Base-by-base conservation (phyloP, 2,113 vertebrate genomes). In the Ranitomeya variabilis region DNA sequence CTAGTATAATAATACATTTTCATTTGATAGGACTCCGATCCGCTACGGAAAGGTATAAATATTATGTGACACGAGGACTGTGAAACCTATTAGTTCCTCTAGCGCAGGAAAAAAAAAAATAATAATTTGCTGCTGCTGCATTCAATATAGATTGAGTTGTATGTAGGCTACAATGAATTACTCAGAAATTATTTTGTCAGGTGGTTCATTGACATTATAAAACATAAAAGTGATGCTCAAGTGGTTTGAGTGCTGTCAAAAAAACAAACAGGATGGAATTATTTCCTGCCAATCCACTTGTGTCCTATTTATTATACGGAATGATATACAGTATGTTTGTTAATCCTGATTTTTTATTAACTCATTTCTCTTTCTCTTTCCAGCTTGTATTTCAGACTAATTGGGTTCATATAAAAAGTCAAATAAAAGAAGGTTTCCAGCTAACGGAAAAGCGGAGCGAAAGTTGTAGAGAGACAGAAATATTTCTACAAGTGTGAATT, bases 61-160 rank as follows among this genome's bases (percentile, higher is more conserved):
- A 90, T 76, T 87, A 90, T 84, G 62, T 91, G 91, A 92, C 90
- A 93, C 90, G 89, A 90, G 90, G 85, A 82, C 88, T 90, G 90
- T 60, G 83, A 90, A 92, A 84, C 79, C 91, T 62, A 92, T 91
- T 91, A 90, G 89, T 92, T 90, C 87, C 76, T 89, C 45, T 77
- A 92, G 90, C 90, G 85, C 78, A 90, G 83, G 78, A 76, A 90
- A 91, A 87, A 66, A 66, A 88, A 83, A 60, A 69, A 90, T 78
- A 91, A 91, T 92, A 92, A 83, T 76, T 89, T 71, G 80, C 87
- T 82, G 87, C 90, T 90, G 90, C 81, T 85, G 87, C 81, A 84
- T 85, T 77, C 81, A 89, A 79, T 89, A 89, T 89, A 89, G 87
- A 89, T 85, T 84, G 87, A 89, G 87, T 79, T 85, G 73, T 89